These are phyloP conservation scores for Microctenopoma steveboyesi DNA, from an alignment of 2,797 vertebrate species.

Conservation along the genomic window DNA sequence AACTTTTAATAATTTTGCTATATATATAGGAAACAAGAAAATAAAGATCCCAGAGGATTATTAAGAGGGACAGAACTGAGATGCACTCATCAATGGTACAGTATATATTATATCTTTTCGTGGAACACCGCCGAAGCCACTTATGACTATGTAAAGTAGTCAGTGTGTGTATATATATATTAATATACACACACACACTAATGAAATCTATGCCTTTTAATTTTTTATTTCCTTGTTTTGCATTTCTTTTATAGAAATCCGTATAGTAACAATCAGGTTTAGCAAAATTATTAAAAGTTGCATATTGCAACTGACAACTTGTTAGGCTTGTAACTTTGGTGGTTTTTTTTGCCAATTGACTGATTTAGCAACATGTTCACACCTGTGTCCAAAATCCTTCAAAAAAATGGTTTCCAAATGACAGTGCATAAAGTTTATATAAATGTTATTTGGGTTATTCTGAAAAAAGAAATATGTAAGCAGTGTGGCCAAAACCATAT, in stretches of 20 bases:
- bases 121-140: too few species aligned
- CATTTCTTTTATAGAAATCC: conserved; percentile 1
- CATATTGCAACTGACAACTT: background rate
- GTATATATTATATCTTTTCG: too few species aligned
- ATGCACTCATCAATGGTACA: background rate
- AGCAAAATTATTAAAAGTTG: conserved; percentile 1
- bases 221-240: background rate
- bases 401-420: conserved; percentile 66
- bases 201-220: background rate
- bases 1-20: too few species aligned
- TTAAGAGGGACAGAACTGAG: background rate
- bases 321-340: background rate
- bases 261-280: background rate
- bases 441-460: conserved; percentile 5
- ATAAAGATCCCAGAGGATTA: too few species aligned
- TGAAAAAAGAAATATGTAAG: conserved; percentile 18
- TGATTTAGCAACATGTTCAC: conserved; percentile 3
- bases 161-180: too few species aligned
- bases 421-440: conserved; percentile 1
- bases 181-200: too few species aligned
- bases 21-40: too few species aligned
- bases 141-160: too few species aligned
- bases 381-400: background rate
- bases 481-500: conserved; percentile 2
- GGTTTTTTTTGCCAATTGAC: conserved; percentile 14